These are phyloP conservation scores for Bettongia penicillata DNA, from an alignment of 2,113 vertebrate species.

Conservation along the genomic window DNA sequence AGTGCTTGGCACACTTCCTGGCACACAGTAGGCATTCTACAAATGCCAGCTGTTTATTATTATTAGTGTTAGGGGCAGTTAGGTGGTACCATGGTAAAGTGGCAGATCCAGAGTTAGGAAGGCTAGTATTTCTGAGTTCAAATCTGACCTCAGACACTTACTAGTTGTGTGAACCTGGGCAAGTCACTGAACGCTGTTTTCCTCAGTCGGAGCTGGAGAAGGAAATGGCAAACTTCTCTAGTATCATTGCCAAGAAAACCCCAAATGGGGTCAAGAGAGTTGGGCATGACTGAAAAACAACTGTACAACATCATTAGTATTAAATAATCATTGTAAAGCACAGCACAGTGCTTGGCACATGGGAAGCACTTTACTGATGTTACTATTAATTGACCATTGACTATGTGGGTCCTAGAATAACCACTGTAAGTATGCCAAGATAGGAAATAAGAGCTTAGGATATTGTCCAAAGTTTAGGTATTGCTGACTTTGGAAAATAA, in stretches of 20 bases:
- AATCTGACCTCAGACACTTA: not conserved
- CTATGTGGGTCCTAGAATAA: not conserved
- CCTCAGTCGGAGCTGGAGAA: not conserved
- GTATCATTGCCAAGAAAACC: not conserved
- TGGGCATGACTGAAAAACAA: not conserved
- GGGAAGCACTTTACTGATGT: not conserved
- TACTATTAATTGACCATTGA: not conserved
- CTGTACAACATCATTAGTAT: not conserved
- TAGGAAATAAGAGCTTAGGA: not conserved
- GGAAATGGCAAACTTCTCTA: not conserved
- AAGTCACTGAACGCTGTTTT: not conserved
- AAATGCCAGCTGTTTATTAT: not conserved
- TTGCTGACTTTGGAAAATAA: not conserved
- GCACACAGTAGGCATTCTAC: not conserved
- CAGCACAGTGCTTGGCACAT: not conserved
- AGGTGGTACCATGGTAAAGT: not conserved
- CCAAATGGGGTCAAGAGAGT: not conserved
- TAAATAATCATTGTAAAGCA: not conserved
- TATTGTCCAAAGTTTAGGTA: not conserved
- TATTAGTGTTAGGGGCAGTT: too few species aligned
- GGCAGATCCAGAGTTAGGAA: not conserved
- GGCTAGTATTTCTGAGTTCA: not conserved
- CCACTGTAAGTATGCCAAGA: not conserved
- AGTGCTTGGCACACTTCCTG: not conserved
- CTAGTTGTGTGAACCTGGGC: not conserved